phyloP scores from a whole-genome alignment of 2,113 vertebrate species.

The Callipepla californica region DNA sequence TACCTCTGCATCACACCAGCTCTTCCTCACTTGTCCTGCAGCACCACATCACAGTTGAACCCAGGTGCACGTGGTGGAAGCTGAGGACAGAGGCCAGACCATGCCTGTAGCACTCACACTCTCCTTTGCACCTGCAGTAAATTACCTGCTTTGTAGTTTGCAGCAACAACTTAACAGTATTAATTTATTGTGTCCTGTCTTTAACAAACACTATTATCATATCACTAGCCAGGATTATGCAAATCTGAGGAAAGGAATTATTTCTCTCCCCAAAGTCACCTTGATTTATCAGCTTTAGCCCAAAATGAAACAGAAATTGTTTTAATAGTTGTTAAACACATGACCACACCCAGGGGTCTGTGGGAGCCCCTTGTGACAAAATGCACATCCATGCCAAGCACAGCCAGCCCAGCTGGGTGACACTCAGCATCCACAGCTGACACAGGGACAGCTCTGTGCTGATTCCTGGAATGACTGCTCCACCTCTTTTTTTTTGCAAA shows the following conservation, averaged over 20 bases:
- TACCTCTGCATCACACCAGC: not conserved
- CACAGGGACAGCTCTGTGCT: not conserved
- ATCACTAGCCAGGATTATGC: constrained; percentile 84
- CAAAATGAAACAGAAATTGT: constrained; percentile 23
- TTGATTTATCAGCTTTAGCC: constrained; percentile 81
- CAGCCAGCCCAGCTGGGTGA: not conserved
- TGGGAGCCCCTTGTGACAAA: not conserved
- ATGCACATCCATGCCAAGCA: not conserved
- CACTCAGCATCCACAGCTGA: not conserved
- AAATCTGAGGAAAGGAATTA: constrained; percentile 78
- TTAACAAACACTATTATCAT: constrained; percentile 87
- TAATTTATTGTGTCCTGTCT: constrained; percentile 85
- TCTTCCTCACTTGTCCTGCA: not conserved
- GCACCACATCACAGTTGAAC: not conserved
- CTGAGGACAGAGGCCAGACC: not conserved
- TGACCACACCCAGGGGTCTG: not conserved
- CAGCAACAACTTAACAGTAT: constrained; percentile 81
- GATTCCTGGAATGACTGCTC: not conserved
- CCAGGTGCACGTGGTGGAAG: not conserved
- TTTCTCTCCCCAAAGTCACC: constrained; percentile 81
- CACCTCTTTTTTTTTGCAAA: constrained; percentile 2
- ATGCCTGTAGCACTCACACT: not conserved
- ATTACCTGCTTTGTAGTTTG: constrained; percentile 82
- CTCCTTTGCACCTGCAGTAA: constrained; percentile 52
- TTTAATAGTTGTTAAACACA: not conserved